Conservation (phyloP, 53 echinoderm and acorn worm genomes). For the Stichopus horrens region DNA sequence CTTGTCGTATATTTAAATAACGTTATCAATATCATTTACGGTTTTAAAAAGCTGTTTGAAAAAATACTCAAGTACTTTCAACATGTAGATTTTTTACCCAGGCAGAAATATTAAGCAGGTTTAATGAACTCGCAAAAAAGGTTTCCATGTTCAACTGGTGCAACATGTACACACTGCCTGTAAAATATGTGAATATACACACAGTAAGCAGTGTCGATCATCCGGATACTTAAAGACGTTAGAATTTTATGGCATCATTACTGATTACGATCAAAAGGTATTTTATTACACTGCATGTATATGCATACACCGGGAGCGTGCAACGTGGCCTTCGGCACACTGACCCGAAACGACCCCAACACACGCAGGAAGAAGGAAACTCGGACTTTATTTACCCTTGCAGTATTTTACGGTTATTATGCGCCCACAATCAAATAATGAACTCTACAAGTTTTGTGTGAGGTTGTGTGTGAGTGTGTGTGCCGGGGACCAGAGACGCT, state of each 20-base stretch:
- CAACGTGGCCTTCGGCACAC: not conserved
- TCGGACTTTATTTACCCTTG: conserved; percentile 11
- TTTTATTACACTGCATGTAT: conserved; percentile 6
- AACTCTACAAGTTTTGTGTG: not conserved
- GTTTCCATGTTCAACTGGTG: too few relatives aligned
- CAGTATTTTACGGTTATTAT: conserved; percentile 24
- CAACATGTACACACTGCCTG: too few relatives aligned
- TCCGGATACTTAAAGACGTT: not conserved
- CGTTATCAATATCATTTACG: not conserved
- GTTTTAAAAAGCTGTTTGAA: not conserved
- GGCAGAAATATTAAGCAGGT: too few relatives aligned
- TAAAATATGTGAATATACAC: too few relatives aligned
- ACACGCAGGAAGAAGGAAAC: conserved; percentile 16
- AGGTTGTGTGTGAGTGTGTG: too few relatives aligned
- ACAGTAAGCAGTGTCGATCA: too few relatives aligned
- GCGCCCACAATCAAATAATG: not conserved
- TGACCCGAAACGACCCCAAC: conserved; percentile 1
- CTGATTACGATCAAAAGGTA: conserved; percentile 1
- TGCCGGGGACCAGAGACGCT: too few relatives aligned
- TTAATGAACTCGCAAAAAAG: too few relatives aligned
- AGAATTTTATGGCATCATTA: not conserved
- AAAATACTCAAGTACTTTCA: not conserved
- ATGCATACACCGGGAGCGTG: not conserved
- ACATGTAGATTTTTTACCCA: too few relatives aligned
- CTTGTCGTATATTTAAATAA: not conserved